phyloP scores from a whole-genome alignment of 37 sponge, comb jelly and placozoan genomes.

The Agelas oroides region DNA sequence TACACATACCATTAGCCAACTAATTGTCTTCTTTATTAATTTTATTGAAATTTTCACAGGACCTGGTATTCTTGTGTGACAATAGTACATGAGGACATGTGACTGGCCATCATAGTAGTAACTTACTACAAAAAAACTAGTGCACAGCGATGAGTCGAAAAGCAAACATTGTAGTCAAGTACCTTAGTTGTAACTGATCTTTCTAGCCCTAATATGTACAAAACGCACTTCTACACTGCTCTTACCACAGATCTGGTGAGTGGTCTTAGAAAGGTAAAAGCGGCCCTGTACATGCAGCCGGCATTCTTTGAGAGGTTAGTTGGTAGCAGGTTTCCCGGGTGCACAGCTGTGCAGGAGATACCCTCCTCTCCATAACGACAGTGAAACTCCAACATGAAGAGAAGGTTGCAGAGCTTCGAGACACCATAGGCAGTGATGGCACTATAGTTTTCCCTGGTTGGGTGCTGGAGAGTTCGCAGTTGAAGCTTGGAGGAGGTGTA shows the following conservation, averaged over 20 bases:
- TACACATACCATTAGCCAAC: too few species aligned
- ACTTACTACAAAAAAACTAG: too few species aligned
- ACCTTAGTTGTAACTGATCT: too few species aligned
- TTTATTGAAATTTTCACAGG: too few species aligned
- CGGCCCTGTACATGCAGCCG: conserved; percentile 48
- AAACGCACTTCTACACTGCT: too few species aligned
- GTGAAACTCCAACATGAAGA: conserved; percentile 78
- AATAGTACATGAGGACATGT: too few species aligned
- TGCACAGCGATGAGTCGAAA: too few species aligned
- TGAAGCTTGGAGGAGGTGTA: conserved; percentile 30
- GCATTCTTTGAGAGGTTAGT: conserved; percentile 62
- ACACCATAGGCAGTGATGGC: conserved; percentile 84
- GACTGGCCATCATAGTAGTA: too few species aligned
- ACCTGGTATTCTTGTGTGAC: too few species aligned
- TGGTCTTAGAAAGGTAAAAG: conserved; percentile 57
- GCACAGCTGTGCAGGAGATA: conserved; percentile 74
- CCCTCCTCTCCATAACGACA: conserved; percentile 44
- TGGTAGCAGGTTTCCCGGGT: conserved; percentile 86
- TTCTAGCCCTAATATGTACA: too few species aligned
- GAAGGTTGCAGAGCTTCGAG: conserved; percentile 89
- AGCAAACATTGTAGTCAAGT: too few species aligned
- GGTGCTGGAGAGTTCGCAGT: conserved; percentile 45
- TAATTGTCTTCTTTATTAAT: too few species aligned
- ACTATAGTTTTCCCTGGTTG: conserved; percentile 45
- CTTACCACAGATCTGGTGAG: conserved; percentile 88